Percentiles rank a stretch among this genome's conserved stretches.
phyloP scores from a whole-genome alignment of 1,140 invertebrate genomes.

The Potamilus streckersoni region DNA sequence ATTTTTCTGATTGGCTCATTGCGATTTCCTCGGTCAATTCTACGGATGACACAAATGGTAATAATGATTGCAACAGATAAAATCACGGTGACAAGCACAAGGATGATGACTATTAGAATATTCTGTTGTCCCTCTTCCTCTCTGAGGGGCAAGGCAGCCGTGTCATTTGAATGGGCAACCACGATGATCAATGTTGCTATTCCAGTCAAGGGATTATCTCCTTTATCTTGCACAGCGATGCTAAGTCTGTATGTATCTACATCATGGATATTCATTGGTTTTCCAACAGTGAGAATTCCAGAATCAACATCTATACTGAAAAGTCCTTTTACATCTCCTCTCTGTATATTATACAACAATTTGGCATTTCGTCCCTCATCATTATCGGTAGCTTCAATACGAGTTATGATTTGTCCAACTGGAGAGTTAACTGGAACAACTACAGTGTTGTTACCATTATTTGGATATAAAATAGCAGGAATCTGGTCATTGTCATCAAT shows the following conservation, averaged over 20 bases:
- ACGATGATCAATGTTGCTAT: constrained; percentile 43
- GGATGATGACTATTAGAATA: constrained; percentile 53
- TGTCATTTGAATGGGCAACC: constrained; percentile 47
- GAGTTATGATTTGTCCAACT: constrained; percentile 44
- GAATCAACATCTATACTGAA: constrained; percentile 50
- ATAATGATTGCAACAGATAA: constrained; percentile 53
- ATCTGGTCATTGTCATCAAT: constrained; percentile 81
- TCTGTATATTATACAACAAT: constrained; percentile 78
- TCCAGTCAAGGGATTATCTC: constrained; percentile 35
- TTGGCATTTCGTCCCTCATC: constrained; percentile 81
- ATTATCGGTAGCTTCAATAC: constrained; percentile 41
- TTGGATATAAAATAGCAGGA: constrained; percentile 66
- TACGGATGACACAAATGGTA: constrained; percentile 53
- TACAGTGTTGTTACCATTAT: constrained; percentile 49
- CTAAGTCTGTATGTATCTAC: constrained; percentile 46
- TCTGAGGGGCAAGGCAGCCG: constrained; percentile 10
- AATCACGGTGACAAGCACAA: constrained; percentile 49
- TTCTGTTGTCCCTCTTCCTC: constrained; percentile 48
- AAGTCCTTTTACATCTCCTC: constrained; percentile 41
- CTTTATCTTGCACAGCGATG: constrained; percentile 49
- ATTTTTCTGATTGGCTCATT: constrained; percentile 32
- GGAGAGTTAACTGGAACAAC: constrained; percentile 37
- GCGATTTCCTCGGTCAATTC: constrained; percentile 49
- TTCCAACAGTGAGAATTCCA: constrained; percentile 47
- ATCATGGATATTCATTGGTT: constrained; percentile 43